Conservation (phyloP, 2,888 invertebrate genomes). For the Cheiracanthium punctorium region DNA sequence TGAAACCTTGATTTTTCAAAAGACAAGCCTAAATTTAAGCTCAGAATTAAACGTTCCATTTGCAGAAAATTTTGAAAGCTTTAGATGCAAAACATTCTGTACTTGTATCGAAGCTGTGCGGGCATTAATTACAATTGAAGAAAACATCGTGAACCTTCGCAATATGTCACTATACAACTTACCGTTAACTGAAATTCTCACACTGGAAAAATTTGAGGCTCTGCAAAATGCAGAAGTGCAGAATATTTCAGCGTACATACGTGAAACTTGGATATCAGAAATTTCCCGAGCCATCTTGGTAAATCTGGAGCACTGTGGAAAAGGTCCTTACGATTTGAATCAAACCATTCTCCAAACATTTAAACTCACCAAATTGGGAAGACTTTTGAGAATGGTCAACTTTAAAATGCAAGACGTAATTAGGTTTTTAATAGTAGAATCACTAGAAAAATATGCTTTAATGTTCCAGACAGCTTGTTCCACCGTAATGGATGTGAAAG, state of each 20-base stretch:
- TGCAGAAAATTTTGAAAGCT: constrained; percentile 39
- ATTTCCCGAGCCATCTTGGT: constrained; percentile 18
- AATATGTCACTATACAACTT: constrained; percentile 25
- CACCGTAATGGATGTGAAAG: constrained; percentile 11
- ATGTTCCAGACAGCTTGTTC: constrained; percentile 34
- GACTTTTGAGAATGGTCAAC: constrained; percentile 25
- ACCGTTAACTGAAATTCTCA: background rate
- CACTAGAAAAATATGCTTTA: constrained; percentile 6
- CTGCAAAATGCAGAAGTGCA: constrained; percentile 21
- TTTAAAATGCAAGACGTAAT: constrained; percentile 61
- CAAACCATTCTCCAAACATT: constrained; percentile 43
- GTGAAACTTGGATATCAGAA: constrained; percentile 13
- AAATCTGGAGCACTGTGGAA: constrained; percentile 1
- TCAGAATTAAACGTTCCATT: background rate
- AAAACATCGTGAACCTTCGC: constrained; percentile 14
- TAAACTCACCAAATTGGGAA: constrained; percentile 47
- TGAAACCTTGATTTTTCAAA: background rate
- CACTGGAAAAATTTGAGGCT: constrained; percentile 39
- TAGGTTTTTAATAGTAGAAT: constrained; percentile 27
- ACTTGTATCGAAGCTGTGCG: constrained; percentile 29
- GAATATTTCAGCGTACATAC: constrained; percentile 20
- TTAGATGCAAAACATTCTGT: constrained; percentile 15
- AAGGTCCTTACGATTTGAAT: constrained; percentile 37
- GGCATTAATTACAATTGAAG: constrained; percentile 14
- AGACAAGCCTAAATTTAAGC: background rate